Conservation (phyloP, 2,888 invertebrate genomes). For the Epiblema foenella region DNA sequence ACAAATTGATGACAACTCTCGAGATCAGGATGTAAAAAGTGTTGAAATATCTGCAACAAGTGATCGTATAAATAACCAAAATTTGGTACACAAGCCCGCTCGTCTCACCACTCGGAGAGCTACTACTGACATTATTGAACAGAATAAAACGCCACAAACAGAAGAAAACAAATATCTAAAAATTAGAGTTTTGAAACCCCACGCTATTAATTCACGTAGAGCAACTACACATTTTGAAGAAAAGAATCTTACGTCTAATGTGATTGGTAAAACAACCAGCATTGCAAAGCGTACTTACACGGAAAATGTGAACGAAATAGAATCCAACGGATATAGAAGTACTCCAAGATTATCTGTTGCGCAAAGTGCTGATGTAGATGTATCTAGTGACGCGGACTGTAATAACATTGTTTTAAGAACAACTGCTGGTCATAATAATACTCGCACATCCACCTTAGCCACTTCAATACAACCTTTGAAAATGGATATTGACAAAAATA, state of each 20-base stretch:
- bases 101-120: slow-evolving; percentile 14
- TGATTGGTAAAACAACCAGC: neutral
- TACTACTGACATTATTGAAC: slow-evolving; percentile 12
- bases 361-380: neutral
- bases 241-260: neutral
- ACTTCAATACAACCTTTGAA: neutral
- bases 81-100: slow-evolving; percentile 13
- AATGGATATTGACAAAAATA: neutral
- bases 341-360: neutral
- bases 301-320: neutral
- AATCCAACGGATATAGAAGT: neutral
- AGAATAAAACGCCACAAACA: neutral
- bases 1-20: neutral
- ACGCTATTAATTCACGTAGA: neutral
- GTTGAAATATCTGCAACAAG: neutral
- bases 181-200: neutral
- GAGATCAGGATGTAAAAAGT: neutral
- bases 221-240: slow-evolving; percentile 3
- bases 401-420: neutral
- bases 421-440: neutral
- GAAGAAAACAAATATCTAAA: neutral
- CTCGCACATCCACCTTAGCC: neutral
- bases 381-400: neutral
- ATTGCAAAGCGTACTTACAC: neutral
- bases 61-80: neutral